Conservation (phyloP, 2,113 vertebrate species). For the Struthidea cinerea region DNA sequence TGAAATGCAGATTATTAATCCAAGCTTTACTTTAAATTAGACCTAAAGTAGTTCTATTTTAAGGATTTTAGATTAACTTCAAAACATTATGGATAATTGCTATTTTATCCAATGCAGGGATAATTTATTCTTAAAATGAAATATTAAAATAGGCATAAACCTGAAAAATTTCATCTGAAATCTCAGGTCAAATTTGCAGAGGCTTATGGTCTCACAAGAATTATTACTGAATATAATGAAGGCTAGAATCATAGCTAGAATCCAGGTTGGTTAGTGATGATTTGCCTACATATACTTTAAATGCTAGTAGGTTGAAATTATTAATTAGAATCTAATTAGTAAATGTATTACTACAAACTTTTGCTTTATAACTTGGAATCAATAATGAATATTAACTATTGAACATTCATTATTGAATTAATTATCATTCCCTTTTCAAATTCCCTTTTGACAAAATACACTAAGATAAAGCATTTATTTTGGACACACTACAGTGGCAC, state of each 20-base stretch:
- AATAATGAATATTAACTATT: conserved; percentile 35
- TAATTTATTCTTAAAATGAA: conserved; percentile 45
- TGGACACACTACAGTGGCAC: background rate
- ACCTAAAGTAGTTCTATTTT: conserved; percentile 52
- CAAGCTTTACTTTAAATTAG: conserved; percentile 20
- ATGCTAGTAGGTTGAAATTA: conserved; percentile 43
- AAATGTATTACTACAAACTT: conserved; percentile 24
- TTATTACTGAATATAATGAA: conserved; percentile 31
- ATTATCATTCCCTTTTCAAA: conserved; percentile 15
- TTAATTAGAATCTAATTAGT: conserved; percentile 64
- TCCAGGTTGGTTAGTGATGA: conserved; percentile 22
- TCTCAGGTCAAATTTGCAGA: conserved; percentile 41
- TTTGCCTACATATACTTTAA: conserved; percentile 58
- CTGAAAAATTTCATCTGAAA: conserved; percentile 19
- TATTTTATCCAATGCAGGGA: conserved; percentile 12
- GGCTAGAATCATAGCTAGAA: conserved; percentile 17
- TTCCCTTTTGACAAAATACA: conserved; percentile 23
- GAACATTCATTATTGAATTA: background rate
- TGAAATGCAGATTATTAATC: conserved; percentile 45
- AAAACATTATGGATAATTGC: conserved; percentile 39
- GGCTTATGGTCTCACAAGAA: background rate
- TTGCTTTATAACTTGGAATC: conserved; percentile 53
- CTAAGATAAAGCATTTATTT: background rate
- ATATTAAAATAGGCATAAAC: background rate
- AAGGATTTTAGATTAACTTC: conserved; percentile 35